phyloP scores from a whole-genome alignment of 2,888 invertebrate genomes.

The Drosophila melanosoma region DNA sequence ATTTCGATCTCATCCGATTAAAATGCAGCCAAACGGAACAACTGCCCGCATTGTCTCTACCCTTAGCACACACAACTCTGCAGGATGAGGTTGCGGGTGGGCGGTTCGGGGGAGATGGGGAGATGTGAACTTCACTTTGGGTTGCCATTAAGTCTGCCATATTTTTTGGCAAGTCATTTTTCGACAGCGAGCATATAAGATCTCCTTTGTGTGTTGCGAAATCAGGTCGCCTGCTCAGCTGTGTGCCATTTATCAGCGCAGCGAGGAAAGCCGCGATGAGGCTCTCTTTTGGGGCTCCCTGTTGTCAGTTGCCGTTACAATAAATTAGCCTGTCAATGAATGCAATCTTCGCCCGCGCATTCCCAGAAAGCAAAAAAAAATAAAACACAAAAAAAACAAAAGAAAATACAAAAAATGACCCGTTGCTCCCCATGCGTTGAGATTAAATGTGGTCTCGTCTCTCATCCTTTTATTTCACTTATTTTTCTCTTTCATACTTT shows the following conservation, averaged over 20 bases:
- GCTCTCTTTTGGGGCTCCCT: conserved; percentile 25
- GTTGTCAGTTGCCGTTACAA: conserved; percentile 79
- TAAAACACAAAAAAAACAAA: not conserved
- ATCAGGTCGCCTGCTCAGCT: conserved; percentile 62
- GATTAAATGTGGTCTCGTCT: conserved; percentile 62
- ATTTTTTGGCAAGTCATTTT: conserved; percentile 56
- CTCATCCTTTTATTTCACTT: conserved; percentile 45
- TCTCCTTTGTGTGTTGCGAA: conserved; percentile 34
- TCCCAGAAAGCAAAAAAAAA: not conserved
- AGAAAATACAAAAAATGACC: conserved; percentile 6
- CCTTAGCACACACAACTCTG: conserved; percentile 37
- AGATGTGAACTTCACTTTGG: conserved; percentile 49
- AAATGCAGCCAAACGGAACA: conserved; percentile 14
- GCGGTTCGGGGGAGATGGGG: not conserved
- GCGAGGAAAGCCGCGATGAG: conserved; percentile 62
- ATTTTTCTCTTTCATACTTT: conserved; percentile 49
- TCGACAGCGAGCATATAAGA: conserved; percentile 6
- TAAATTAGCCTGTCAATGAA: conserved; percentile 71
- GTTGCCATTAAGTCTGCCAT: conserved; percentile 73
- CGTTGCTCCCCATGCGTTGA: conserved; percentile 20
- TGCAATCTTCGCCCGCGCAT: conserved; percentile 50
- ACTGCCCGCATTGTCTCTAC: conserved; percentile 29
- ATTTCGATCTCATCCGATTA: conserved; percentile 72
- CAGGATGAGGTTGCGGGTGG: not conserved
- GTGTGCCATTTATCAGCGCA: conserved; percentile 60